Conservation (phyloP, 2,113 vertebrate species). For the Gymnogyps californianus region DNA sequence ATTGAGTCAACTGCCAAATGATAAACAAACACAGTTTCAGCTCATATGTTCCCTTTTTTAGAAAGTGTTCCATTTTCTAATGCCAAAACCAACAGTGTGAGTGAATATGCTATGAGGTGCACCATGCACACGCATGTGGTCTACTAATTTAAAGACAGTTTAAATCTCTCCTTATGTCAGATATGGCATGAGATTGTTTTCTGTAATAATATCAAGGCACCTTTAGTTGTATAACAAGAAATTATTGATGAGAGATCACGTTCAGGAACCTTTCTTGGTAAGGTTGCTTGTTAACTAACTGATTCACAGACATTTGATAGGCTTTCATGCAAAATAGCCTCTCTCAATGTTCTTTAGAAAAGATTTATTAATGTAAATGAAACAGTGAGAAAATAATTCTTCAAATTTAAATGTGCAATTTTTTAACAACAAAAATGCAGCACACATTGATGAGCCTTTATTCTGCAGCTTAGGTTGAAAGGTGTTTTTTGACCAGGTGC, state of each 20-base stretch:
- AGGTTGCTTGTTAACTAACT: conserved; percentile 28
- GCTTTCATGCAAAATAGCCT: conserved; percentile 38
- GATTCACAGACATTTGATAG: conserved; percentile 43
- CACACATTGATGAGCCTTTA: conserved; percentile 40
- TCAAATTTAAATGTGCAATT: conserved; percentile 60
- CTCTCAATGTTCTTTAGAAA: conserved; percentile 27
- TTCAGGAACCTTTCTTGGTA: conserved; percentile 24
- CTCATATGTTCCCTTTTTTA: conserved; percentile 35
- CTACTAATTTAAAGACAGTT: conserved; percentile 47
- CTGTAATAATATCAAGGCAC: conserved; percentile 44
- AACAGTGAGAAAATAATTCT: conserved; percentile 7
- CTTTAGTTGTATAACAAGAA: conserved; percentile 29
- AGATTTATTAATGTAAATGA: conserved; percentile 47
- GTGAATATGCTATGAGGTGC: conserved; percentile 4
- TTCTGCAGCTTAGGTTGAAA: conserved; percentile 52
- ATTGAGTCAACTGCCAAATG: conserved; percentile 69
- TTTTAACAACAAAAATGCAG: conserved; percentile 52
- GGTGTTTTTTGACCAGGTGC: conserved; percentile 42
- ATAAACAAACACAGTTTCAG: conserved; percentile 42
- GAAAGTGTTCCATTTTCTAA: conserved; percentile 52
- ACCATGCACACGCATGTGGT: not conserved
- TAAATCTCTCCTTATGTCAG: conserved; percentile 23
- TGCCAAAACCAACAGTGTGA: conserved; percentile 52
- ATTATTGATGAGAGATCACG: not conserved
- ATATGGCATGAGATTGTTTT: conserved; percentile 38